phyloP scores from a whole-genome alignment of 2,888 invertebrate species.

The Cantharis rufa region DNA sequence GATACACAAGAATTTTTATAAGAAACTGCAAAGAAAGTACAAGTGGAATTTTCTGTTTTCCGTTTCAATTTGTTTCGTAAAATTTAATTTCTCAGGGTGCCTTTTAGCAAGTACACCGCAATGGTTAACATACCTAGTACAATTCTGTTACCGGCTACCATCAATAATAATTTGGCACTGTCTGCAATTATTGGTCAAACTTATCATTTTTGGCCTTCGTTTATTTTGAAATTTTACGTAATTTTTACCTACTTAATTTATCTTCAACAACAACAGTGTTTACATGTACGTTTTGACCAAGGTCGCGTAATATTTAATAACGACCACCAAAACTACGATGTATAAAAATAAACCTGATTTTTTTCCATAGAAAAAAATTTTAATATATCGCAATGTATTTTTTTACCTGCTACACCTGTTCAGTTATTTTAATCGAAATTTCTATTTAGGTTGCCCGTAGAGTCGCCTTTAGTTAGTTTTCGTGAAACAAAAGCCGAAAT shows the following conservation, averaged over 20 bases:
- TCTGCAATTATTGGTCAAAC: neutral
- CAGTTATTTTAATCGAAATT: neutral
- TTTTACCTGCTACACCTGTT: neutral
- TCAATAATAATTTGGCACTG: neutral
- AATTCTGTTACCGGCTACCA: neutral
- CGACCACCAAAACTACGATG: neutral
- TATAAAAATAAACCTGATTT: neutral
- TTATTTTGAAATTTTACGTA: neutral
- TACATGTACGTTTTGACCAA: neutral
- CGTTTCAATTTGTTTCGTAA: neutral
- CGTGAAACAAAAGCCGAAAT: neutral
- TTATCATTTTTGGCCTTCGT: neutral
- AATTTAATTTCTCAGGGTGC: neutral
- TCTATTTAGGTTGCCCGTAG: neutral
- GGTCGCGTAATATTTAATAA: neutral
- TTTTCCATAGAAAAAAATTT: neutral
- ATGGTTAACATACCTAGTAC: neutral
- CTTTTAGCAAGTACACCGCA: neutral
- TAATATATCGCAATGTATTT: neutral
- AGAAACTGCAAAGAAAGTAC: no score
- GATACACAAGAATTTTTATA: neutral
- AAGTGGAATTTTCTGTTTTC: no score
- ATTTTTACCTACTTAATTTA: neutral
- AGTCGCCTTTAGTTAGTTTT: neutral
- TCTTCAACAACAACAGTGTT: neutral